Evolutionary conservation across 2,888 invertebrate genomes (phyloP).

Genomic region (Tenodera sinensis): DNA sequence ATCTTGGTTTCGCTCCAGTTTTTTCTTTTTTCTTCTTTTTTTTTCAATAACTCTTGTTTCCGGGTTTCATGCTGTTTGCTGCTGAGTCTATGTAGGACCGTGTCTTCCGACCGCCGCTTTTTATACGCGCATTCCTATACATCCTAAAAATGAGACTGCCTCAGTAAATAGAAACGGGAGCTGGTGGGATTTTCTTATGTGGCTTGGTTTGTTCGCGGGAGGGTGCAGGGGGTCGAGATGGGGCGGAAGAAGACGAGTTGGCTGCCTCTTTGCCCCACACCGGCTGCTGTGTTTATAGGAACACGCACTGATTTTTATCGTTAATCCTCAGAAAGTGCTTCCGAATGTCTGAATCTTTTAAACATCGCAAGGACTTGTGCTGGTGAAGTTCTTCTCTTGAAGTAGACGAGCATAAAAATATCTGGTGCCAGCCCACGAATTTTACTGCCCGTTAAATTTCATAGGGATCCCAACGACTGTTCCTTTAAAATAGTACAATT

Average conservation of each 20-base stretch:
- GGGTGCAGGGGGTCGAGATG: not conserved
- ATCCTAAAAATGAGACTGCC: not conserved
- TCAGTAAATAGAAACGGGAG: not conserved
- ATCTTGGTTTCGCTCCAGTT: conserved; percentile 5
- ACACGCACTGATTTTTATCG: no score
- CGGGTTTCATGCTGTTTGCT: not conserved
- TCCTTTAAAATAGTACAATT: no score
- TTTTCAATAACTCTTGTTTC: conserved; percentile 2
- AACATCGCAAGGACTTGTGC: not conserved
- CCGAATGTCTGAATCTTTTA: not conserved
- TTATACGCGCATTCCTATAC: not conserved
- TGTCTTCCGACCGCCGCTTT: not conserved
- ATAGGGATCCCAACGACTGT: no score
- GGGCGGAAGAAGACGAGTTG: not conserved
- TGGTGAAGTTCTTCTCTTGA: not conserved
- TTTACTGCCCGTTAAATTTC: no score
- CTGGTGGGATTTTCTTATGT: not conserved
- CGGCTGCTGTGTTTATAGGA: not conserved
- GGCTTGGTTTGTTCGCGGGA: not conserved
- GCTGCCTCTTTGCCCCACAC: not conserved
- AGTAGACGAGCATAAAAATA: not conserved
- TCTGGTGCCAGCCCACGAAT: no score
- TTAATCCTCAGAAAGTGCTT: no score
- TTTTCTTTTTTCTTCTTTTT: not conserved
- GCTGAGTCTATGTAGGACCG: not conserved